These are phyloP conservation scores for Umimayanthus kanabou DNA, from an alignment of 92 coral and sea anemone species.

Conservation along the genomic window DNA sequence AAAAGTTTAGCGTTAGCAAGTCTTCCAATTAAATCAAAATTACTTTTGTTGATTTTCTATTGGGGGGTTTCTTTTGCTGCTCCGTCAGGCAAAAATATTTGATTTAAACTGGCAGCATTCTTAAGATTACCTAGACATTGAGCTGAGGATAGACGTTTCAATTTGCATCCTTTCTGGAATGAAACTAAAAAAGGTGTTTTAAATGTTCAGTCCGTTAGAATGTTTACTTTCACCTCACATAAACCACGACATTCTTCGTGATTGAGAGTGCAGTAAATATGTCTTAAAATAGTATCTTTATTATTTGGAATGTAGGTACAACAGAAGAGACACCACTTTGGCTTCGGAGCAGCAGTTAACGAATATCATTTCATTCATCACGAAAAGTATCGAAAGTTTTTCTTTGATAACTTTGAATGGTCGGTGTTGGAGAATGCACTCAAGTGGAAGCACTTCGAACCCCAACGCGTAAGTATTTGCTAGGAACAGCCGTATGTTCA, in stretches of 20 bases:
- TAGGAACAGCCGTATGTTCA: background rate
- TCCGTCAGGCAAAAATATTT: no score
- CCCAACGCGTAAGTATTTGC: slow-evolving; percentile 51
- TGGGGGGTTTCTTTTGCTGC: no score
- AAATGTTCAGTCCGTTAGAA: no score
- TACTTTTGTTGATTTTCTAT: no score
- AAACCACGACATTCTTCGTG: background rate
- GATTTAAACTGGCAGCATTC: no score
- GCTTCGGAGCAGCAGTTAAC: slow-evolving; percentile 85
- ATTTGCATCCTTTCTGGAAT: no score
- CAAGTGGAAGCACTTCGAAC: slow-evolving; percentile 71
- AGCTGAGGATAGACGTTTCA: no score
- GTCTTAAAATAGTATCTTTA: background rate
- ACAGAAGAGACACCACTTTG: slow-evolving; percentile 79
- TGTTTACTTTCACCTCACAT: background rate
- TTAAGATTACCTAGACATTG: no score
- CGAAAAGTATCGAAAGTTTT: slow-evolving; percentile 72
- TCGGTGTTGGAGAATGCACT: slow-evolving; percentile 80
- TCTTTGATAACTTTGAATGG: slow-evolving; percentile 82
- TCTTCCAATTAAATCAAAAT: no score
- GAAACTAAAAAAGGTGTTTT: no score
- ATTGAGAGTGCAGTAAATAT: background rate
- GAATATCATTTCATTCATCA: slow-evolving; percentile 49
- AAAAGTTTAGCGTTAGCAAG: no score
- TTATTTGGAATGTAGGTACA: slow-evolving; percentile 47